Evolutionary conservation across 2,797 vertebrate species (phyloP).

Genomic region (Enteromius viviparus): DNA sequence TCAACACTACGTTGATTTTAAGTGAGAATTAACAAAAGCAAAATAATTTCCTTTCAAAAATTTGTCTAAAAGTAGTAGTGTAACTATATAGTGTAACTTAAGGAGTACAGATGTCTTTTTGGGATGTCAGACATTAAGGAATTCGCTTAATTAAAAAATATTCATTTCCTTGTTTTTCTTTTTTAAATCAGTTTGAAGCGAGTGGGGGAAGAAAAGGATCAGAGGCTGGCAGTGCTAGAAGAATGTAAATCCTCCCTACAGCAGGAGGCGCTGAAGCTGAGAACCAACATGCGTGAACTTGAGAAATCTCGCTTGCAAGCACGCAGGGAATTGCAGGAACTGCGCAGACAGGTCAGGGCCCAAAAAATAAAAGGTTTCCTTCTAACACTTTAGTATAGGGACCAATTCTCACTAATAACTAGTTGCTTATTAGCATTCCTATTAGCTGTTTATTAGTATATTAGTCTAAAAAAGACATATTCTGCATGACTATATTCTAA

Average conservation of each 20-base stretch:
- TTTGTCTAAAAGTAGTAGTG: neutral
- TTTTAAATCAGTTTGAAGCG: constrained; percentile 74
- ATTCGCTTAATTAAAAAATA: neutral
- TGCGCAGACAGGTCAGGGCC: constrained; percentile 79
- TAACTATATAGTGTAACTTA: neutral
- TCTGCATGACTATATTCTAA: neutral
- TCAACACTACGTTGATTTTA: neutral
- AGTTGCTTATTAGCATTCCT: neutral
- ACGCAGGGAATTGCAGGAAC: constrained; percentile 78
- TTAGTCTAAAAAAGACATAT: neutral
- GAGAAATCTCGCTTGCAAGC: constrained; percentile 75
- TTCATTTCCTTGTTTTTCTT: neutral
- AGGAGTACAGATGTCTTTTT: neutral
- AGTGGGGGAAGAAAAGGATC: constrained; percentile 78
- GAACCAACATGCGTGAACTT: constrained; percentile 73
- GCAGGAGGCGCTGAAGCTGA: constrained; percentile 72
- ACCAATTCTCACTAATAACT: neutral
- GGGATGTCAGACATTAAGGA: neutral
- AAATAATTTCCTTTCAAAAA: neutral
- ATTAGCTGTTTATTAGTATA: neutral
- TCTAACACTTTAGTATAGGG: neutral
- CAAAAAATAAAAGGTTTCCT: neutral
- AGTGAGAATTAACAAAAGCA: neutral
- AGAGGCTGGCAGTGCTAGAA: constrained; percentile 75
- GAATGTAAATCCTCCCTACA: constrained; percentile 72